Evolutionary conservation across 2,888 invertebrate genomes (phyloP), one percentile per base, ranked within the genome.

Genomic region (Sphaerophoria rueppellii): DNA sequence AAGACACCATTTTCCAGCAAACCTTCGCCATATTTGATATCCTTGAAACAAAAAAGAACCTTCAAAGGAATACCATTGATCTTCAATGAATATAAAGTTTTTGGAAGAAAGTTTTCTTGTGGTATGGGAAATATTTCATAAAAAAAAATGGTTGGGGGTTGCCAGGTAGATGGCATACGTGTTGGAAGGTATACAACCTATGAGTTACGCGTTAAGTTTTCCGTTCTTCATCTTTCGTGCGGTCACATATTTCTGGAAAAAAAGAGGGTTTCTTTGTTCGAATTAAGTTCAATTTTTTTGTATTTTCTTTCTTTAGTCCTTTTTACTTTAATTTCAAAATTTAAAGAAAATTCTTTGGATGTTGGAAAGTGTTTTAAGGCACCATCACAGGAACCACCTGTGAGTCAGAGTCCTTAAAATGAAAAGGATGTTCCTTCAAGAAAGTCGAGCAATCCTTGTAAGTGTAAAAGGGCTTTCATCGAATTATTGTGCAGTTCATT

Each of bases 51-150:
- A 58, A 48, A 9, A 32, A 34, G 35, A 69, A 52, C 52, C 67
- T 54, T 40, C 67, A 52, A 37, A 63, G 69, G 50, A 74, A 69
- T 70, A 65, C 74, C 55, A 35, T 61, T 70, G 75, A 61, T 57
- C 73, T 73, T 69, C 65, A 48, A 50, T 77, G 82, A 82, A 82
- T 82, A 82, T 73, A 77, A 77, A 77, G 77, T 77, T 69, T 70
- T 9, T 5, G 16, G 12, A 63, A 67, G 70, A 60, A 82, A 43
- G 24, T 24, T 24, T 82, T 82, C 77, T 70, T 34, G 72, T 73
- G 72, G 60, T 57, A 54, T 32, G 55, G 24, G 54, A 14, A 67
- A 16, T 43, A 43, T 34, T 57, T 34, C 37, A 24, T 1, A 16
- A 12, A 0, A 50, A 32, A 48, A 12, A 40, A 11, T 34, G 16